Percentiles rank a stretch among this genome's conserved stretches.
These are phyloP conservation scores for Xenops minutus DNA, from an alignment of 2,797 vertebrate species.

Conservation along the genomic window DNA sequence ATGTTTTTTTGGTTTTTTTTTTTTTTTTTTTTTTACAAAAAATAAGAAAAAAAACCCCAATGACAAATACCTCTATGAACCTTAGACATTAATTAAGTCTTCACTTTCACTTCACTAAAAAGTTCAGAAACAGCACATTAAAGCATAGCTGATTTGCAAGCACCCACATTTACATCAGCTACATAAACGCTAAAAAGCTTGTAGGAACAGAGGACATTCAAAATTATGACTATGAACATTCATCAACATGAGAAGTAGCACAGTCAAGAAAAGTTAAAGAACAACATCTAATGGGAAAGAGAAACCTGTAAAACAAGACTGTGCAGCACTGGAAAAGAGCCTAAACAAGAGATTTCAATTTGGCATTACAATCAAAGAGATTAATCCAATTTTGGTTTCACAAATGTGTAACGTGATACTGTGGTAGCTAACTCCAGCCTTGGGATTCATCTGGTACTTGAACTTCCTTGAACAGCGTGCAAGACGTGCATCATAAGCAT, in stretches of 20 bases:
- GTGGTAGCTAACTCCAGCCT: neutral
- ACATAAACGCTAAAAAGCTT: neutral
- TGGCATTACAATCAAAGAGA: neutral
- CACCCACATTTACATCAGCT: neutral
- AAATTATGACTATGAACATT: neutral
- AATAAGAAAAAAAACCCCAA: neutral
- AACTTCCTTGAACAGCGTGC: neutral
- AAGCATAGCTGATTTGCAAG: neutral
- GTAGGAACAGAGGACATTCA: neutral
- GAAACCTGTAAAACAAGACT: slow-evolving; percentile 37
- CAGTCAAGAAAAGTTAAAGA: neutral
- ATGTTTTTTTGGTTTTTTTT: neutral
- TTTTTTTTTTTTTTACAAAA: no score
- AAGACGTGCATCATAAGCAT: neutral
- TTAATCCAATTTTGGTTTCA: slow-evolving; percentile 16
- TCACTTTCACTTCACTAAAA: neutral
- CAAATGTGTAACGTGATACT: neutral
- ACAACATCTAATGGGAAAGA: neutral
- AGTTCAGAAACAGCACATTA: neutral
- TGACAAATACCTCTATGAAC: neutral
- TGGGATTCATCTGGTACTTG: neutral
- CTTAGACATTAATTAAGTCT: neutral
- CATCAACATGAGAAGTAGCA: neutral
- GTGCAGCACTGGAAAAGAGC: neutral
- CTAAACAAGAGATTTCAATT: neutral